These are phyloP conservation scores for Sitodiplosis mosellana DNA, from an alignment of 1,140 invertebrate species.

Conservation along the genomic window DNA sequence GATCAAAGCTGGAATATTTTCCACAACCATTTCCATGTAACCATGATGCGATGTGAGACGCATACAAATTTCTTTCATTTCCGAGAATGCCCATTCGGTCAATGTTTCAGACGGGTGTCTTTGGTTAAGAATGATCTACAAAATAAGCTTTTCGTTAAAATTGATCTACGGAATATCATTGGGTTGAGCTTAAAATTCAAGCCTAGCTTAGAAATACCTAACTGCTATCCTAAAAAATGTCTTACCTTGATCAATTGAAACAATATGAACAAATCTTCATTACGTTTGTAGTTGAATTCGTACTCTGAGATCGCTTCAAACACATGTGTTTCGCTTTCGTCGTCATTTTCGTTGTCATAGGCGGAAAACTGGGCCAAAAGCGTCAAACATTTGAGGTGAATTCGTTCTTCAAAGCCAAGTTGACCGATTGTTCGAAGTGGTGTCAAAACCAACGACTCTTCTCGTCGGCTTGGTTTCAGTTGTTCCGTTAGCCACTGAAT, in stretches of 20 bases:
- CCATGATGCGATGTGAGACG: neutral
- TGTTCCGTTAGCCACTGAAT: neutral
- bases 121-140: neutral
- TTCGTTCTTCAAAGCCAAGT: neutral
- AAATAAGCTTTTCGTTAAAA: neutral
- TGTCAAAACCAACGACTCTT: neutral
- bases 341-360: neutral
- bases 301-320: neutral
- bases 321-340: neutral
- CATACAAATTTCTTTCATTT: neutral
- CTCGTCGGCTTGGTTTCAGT: neutral
- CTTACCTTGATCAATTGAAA: conserved; percentile 1
- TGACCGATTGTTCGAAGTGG: neutral
- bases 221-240: neutral
- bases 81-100: no score
- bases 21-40: no score
- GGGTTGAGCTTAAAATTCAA: no score
- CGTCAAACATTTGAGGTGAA: neutral
- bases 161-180: neutral
- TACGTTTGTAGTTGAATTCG: neutral
- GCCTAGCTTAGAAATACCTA: neutral
- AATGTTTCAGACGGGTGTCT: neutral
- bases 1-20: no score
- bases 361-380: neutral
- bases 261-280: neutral